phyloP scores from a whole-genome alignment of 2,888 invertebrate genomes.

The Julus scandinavius region DNA sequence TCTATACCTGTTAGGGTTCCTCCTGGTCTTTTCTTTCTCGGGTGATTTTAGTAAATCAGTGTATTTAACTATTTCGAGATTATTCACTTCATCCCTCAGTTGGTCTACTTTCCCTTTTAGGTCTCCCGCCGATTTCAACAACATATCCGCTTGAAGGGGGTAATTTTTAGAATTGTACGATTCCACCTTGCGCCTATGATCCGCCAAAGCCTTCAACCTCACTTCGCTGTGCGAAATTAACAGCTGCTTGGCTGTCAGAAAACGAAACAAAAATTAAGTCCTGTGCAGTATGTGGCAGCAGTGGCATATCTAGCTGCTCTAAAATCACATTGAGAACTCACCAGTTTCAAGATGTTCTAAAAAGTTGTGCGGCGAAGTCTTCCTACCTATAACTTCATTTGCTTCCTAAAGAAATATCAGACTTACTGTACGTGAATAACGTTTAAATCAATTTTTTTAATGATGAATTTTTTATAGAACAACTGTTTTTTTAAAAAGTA shows the following conservation, averaged over 20 bases:
- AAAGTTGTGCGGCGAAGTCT: background rate
- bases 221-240: background rate
- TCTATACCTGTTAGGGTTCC: background rate
- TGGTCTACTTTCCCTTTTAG: background rate
- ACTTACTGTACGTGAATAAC: background rate
- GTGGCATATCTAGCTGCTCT: background rate
- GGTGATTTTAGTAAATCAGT: background rate
- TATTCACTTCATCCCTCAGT: background rate
- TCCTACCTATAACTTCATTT: background rate
- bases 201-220: background rate
- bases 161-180: background rate
- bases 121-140: background rate
- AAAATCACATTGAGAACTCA: background rate
- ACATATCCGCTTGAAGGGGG: background rate
- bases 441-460: background rate
- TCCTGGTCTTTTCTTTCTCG: background rate
- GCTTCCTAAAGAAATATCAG: background rate
- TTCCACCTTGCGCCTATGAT: background rate
- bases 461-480: background rate
- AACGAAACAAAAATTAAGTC: background rate
- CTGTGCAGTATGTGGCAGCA: no score
- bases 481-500: background rate
- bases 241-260: background rate
- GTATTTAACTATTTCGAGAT: background rate
- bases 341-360: background rate